These are phyloP conservation scores for Archocentrus centrarchus DNA, from an alignment of 2,113 vertebrate genomes.

Conservation along the genomic window DNA sequence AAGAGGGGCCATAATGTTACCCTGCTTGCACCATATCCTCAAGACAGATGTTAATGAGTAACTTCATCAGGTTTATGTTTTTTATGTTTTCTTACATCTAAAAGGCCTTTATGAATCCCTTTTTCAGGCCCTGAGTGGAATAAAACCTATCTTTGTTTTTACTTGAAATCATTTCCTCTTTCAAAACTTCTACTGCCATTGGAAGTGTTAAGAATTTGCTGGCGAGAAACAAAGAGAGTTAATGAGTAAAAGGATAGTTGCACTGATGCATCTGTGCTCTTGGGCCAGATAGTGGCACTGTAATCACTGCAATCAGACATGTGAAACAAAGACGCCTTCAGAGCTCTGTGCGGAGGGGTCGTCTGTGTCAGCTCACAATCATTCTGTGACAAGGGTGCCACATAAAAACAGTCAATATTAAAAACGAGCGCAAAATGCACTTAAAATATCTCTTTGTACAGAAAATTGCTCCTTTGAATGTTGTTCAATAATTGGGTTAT, in stretches of 20 bases:
- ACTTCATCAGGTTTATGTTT: constrained; percentile 40
- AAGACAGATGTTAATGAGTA: constrained; percentile 76
- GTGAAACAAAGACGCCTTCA: background rate
- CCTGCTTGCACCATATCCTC: constrained; percentile 20
- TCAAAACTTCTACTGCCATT: background rate
- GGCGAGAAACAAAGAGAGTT: background rate
- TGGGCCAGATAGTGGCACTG: constrained; percentile 54
- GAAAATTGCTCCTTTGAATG: background rate
- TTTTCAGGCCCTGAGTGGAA: background rate
- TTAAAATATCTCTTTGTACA: background rate
- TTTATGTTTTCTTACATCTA: background rate
- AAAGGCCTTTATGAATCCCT: background rate
- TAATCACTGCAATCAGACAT: background rate
- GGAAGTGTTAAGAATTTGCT: background rate
- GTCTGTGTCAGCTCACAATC: background rate
- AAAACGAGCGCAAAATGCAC: background rate
- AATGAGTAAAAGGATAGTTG: background rate
- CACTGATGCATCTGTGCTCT: constrained; percentile 21
- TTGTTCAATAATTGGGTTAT: background rate
- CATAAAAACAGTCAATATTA: background rate
- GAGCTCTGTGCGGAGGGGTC: background rate
- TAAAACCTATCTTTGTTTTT: background rate
- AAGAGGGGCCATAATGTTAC: constrained; percentile 29
- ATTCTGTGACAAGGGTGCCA: background rate
- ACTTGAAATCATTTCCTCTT: background rate